These are phyloP conservation scores for Zhuqinia jingwanae DNA, from an alignment of 2,888 invertebrate genomes.

Conservation along the genomic window DNA sequence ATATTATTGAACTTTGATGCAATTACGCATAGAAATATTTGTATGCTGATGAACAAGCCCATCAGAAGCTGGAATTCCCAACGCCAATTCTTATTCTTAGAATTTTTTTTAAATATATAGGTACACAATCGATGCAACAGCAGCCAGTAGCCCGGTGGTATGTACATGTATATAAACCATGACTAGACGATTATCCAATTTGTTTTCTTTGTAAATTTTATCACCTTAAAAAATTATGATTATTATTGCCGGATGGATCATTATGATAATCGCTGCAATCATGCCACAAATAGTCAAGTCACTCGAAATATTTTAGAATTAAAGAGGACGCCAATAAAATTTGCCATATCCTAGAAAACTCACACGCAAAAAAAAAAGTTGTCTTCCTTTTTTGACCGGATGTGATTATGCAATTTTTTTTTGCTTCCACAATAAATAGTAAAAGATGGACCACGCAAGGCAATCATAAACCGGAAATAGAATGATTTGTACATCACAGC, in stretches of 20 bases:
- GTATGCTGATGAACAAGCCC: too few species aligned
- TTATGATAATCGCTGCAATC: background rate
- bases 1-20: too few species aligned
- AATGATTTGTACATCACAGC: background rate
- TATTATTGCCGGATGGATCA: background rate
- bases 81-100: too few species aligned
- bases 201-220: too few species aligned
- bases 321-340: slow-evolving; percentile 13
- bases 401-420: slow-evolving; percentile 27
- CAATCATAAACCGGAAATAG: slow-evolving; percentile 60
- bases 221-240: too few species aligned
- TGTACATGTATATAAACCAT: too few species aligned
- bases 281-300: background rate
- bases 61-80: too few species aligned
- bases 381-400: slow-evolving; percentile 20
- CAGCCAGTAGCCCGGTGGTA: too few species aligned
- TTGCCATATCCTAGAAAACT: background rate
- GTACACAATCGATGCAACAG: too few species aligned
- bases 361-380: background rate
- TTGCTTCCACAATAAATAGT: slow-evolving; percentile 41
- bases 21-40: too few species aligned
- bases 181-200: too few species aligned
- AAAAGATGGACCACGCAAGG: slow-evolving; percentile 58
- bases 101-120: too few species aligned
- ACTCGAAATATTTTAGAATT: background rate